Evolutionary conservation across 64 coral and sea anemone genomes (phyloP).

Genomic region (Pocillopora damicornis): DNA sequence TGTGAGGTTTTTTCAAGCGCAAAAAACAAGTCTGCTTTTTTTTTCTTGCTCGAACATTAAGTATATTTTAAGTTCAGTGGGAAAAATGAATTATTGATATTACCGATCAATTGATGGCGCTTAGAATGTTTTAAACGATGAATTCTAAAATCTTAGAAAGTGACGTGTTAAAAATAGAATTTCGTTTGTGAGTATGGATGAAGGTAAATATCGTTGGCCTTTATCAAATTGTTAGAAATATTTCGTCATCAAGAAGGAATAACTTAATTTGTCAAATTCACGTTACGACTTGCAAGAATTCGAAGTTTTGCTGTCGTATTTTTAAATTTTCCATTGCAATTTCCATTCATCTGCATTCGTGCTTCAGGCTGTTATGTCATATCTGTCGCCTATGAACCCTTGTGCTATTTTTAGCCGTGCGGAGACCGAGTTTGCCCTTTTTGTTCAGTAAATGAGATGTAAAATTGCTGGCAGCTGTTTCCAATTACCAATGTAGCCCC

Average conservation of each 20-base stretch:
- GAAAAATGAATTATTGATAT: constrained; percentile 18
- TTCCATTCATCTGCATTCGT: too few relatives aligned
- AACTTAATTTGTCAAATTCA: too few relatives aligned
- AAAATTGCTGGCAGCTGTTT: background rate
- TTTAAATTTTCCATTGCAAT: too few relatives aligned
- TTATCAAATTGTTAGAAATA: too few relatives aligned
- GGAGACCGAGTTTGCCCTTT: background rate
- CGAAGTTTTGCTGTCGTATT: too few relatives aligned
- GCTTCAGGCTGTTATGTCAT: too few relatives aligned
- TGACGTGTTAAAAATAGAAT: background rate
- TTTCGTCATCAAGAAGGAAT: too few relatives aligned
- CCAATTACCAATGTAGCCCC: background rate
- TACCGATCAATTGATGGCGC: background rate
- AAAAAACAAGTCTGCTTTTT: background rate
- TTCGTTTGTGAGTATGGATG: background rate
- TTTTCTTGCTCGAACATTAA: background rate
- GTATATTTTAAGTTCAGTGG: background rate
- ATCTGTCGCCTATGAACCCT: too few relatives aligned
- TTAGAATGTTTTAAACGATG: background rate
- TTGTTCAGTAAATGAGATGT: background rate
- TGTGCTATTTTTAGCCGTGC: background rate
- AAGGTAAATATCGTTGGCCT: too few relatives aligned
- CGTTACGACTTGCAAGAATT: too few relatives aligned
- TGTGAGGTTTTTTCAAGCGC: background rate
- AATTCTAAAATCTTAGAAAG: background rate